These are phyloP conservation scores for Nematopogon swammerdamellus DNA, from an alignment of 2,888 invertebrate species.

Conservation along the genomic window DNA sequence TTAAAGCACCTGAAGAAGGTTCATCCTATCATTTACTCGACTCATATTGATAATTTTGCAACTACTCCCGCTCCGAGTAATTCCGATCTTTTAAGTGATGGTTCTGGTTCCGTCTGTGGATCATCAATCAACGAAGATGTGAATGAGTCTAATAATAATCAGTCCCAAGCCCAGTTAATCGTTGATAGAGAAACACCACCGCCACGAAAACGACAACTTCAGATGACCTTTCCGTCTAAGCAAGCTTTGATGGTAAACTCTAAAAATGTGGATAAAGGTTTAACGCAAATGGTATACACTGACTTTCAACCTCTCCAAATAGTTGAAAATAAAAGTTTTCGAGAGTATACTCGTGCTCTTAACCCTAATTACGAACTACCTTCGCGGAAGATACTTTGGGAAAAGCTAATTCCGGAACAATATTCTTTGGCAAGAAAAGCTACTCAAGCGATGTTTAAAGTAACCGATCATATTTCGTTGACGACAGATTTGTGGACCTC, in stretches of 20 bases:
- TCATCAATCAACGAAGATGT: conserved; percentile 7
- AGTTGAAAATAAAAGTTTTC: conserved; percentile 9
- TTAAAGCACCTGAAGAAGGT: no score
- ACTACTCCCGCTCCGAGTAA: conserved; percentile 7
- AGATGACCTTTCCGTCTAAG: conserved; percentile 8
- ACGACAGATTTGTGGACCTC: conserved; percentile 12
- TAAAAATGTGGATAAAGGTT: conserved; percentile 6
- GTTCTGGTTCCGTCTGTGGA: conserved; percentile 7
- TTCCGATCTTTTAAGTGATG: conserved; percentile 7
- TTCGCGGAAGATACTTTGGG: conserved; percentile 12
- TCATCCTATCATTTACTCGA: conserved; percentile 7
- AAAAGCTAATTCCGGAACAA: conserved; percentile 14
- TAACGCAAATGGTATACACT: conserved; percentile 4
- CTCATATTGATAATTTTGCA: conserved; percentile 5
- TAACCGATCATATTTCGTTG: no score
- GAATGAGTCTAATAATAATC: conserved; percentile 5
- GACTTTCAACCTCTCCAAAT: conserved; percentile 7
- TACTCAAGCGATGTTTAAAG: conserved; percentile 3
- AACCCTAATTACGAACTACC: conserved; percentile 10
- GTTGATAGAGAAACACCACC: conserved; percentile 1
- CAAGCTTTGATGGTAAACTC: conserved; percentile 7
- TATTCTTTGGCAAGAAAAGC: conserved; percentile 8
- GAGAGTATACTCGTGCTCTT: conserved; percentile 9
- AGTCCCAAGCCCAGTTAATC: no score
- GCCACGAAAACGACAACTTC: conserved; percentile 7